These are phyloP conservation scores for Asobara japonica DNA, from an alignment of 1,140 invertebrate species.

Conservation along the genomic window DNA sequence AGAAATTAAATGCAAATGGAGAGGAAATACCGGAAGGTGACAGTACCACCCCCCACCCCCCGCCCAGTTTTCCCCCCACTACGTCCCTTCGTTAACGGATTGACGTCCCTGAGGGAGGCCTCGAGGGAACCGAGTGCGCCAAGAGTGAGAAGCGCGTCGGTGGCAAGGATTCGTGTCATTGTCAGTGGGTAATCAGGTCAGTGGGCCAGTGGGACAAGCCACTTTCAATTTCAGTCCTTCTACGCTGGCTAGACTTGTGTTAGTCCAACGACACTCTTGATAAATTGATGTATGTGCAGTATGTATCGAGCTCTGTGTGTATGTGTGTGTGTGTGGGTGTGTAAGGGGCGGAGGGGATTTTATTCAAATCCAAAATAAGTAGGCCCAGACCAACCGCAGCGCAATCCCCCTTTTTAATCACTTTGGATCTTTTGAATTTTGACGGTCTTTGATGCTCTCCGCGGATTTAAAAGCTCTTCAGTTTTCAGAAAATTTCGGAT, in stretches of 20 bases:
- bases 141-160: constrained; percentile 39
- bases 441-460: no score
- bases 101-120: constrained; percentile 16
- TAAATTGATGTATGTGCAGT: not conserved
- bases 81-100: not conserved
- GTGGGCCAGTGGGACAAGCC: constrained; percentile 66
- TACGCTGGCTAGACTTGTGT: constrained; percentile 46
- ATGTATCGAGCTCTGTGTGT: no score
- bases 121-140: constrained; percentile 31
- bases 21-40: constrained; percentile 24
- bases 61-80: not conserved
- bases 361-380: no score
- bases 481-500: no score
- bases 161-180: constrained; percentile 67
- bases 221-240: constrained; percentile 67
- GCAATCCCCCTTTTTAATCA: no score
- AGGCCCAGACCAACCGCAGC: no score
- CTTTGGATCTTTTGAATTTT: no score
- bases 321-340: no score
- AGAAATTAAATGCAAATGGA: no score
- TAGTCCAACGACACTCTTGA: constrained; percentile 43
- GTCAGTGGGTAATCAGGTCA: constrained; percentile 70
- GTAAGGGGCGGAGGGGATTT: no score
- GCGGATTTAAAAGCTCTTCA: no score
- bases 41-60: not conserved